Conservation (phyloP, 2,888 invertebrate genomes). For the Chorisops tibialis region DNA sequence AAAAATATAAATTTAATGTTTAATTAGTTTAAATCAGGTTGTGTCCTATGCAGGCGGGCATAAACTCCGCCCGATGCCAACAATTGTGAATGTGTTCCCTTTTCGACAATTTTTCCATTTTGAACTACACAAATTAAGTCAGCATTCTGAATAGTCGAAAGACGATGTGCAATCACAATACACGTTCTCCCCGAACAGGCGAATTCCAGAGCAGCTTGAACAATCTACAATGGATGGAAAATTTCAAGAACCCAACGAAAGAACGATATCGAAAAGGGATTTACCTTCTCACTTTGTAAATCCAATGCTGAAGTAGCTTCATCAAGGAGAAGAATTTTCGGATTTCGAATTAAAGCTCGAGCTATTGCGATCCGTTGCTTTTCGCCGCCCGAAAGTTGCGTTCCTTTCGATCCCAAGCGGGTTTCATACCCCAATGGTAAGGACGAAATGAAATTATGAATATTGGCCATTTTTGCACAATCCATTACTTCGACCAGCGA, state of each 20-base stretch:
- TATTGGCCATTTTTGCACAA: conserved; percentile 74
- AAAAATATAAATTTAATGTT: too few relatives aligned
- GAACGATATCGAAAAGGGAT: neutral
- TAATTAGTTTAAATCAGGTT: conserved; percentile 42
- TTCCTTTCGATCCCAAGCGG: conserved; percentile 70
- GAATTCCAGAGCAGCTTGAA: conserved; percentile 80
- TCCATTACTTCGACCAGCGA: conserved; percentile 68
- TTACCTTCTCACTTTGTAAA: conserved; percentile 69
- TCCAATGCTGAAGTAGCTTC: conserved; percentile 80
- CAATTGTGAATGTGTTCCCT: conserved; percentile 73
- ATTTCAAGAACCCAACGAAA: neutral
- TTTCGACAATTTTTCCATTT: conserved; percentile 71
- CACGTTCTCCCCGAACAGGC: conserved; percentile 80
- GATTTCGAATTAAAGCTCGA: conserved; percentile 70
- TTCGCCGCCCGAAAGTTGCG: conserved; percentile 80
- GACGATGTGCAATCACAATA: conserved; percentile 81
- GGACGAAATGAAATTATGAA: conserved; percentile 71
- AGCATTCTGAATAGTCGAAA: conserved; percentile 79
- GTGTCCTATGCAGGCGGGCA: conserved; percentile 64
- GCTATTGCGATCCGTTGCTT: conserved; percentile 85
- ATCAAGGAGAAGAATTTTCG: conserved; percentile 68
- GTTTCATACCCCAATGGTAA: conserved; percentile 77
- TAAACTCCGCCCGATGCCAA: conserved; percentile 65
- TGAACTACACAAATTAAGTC: conserved; percentile 82
- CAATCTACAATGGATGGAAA: conserved; percentile 50